Evolutionary conservation across 2,113 vertebrate genomes (phyloP), one percentile per base, ranked within the genome.

Genomic region (Hirundichthys speculiger): DNA sequence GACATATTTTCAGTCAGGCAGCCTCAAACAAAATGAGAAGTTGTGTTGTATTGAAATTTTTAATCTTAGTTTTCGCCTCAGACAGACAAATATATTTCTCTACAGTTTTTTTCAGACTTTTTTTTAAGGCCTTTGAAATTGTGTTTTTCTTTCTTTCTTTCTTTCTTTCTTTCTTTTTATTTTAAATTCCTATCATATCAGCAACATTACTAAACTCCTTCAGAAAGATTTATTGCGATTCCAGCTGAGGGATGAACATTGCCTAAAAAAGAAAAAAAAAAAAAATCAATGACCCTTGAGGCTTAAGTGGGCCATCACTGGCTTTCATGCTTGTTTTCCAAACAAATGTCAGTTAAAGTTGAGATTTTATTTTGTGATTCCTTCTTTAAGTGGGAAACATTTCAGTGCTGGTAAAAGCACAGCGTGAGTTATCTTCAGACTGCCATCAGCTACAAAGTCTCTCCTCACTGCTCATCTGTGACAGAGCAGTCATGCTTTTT

Each of bases 341-440:
- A 67, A 75, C 55, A 66, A 62, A 52, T 25, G 50, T 64, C 45
- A 56, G 39, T 73, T 42, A 68, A 21, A 54, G 43, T 0, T 38
- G 15, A 58, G 25, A 56, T 65, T 70, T 52, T 70, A 55, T 69
- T 40, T 70, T 9, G 15, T 53, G 30, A 41, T 40, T 71, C 50
- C 40, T 75, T 57, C 49, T 59, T 66, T 57, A 20, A 40, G 51
- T 56, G 73, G 57, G 69, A 80, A 81, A 67, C 41, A 52, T 47
- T 72, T 76, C 73, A 40, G 48, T 41, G 52, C 52, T 25, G 49
- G 62, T 24, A 34, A 61, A 47, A 38, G 42, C 10, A 18, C 5
- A 20, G 54, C 2, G 11, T 2, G 11, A 64, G 59, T 73, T 64
- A 41, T 46, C 60, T 19, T 22, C 45, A 77, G 50, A 0, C 34